phyloP scores from a whole-genome alignment of 2,113 vertebrate species.

The Paedocypris sp. region DNA sequence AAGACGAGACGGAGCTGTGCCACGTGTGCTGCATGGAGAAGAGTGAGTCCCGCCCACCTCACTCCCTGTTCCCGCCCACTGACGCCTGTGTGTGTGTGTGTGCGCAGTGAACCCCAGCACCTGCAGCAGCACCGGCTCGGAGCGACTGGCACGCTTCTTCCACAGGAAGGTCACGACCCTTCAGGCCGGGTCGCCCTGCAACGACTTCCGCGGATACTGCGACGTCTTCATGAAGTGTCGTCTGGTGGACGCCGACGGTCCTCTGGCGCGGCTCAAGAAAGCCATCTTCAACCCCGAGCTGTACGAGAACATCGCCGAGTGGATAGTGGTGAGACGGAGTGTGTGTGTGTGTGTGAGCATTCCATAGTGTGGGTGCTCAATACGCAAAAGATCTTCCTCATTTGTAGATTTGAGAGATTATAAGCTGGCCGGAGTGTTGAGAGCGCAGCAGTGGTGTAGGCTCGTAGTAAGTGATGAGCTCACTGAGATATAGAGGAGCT shows the following conservation, averaged over 20 bases:
- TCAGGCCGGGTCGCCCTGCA: slow-evolving; percentile 93
- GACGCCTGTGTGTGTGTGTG: slow-evolving; percentile 3
- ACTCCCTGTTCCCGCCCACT: too few relatives aligned
- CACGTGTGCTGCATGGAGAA: slow-evolving; percentile 98
- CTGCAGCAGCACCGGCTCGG: slow-evolving; percentile 73
- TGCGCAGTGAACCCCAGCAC: slow-evolving; percentile 63
- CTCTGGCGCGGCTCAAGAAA: slow-evolving; percentile 90
- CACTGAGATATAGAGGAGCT: too few relatives aligned
- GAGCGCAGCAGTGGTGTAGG: too few relatives aligned
- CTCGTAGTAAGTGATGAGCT: too few relatives aligned
- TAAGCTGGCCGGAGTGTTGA: too few relatives aligned
- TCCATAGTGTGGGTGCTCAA: not conserved
- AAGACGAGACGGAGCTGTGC: slow-evolving; percentile 87
- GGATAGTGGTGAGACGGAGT: slow-evolving; percentile 78
- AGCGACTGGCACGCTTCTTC: slow-evolving; percentile 67
- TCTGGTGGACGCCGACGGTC: slow-evolving; percentile 91
- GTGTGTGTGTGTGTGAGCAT: not conserved
- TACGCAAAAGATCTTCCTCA: too few relatives aligned
- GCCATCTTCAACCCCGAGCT: slow-evolving; percentile 96
- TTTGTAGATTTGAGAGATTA: too few relatives aligned
- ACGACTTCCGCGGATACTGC: slow-evolving; percentile 96
- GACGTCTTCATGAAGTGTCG: slow-evolving; percentile 97
- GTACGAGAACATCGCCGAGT: slow-evolving; percentile 97
- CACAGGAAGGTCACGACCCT: slow-evolving; percentile 78
- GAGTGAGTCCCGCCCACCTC: slow-evolving; percentile 62